Base-by-base conservation (phyloP, 2,797 vertebrate species). In the Adrianichthys oophorus region DNA sequence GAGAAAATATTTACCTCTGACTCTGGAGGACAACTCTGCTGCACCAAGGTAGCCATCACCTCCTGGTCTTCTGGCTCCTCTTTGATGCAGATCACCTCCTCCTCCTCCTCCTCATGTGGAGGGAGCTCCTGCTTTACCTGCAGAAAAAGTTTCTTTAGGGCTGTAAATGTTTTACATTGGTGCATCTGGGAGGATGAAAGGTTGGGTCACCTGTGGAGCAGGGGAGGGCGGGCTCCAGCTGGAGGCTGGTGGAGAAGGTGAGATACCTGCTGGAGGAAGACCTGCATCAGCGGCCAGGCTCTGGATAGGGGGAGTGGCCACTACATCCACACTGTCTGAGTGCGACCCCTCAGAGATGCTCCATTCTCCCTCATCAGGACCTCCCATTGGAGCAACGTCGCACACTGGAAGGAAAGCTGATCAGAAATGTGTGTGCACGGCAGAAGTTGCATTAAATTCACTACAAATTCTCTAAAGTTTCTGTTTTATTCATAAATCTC, bases 71-170 rank as follows among this genome's bases (percentile, higher is more conserved):
- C 83, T 0, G 82, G 88, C 59, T 93, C 91, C 72, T 90, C 88
- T 46, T 92, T 93, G 59, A 93, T 90, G 47, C 85, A 89, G 53
- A 92, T 78, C 40, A 91, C 81, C 18, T 89, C 87, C 23, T 89
- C 82, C 41, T 88, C 78, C 0, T 79, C 72, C 49, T 85, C 44
- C 8, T 54, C 55, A 43, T 5, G 21, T 19, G 49, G 54, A 59
- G 15, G 62, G 12, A 14, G 52, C 49, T 64, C 70, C 50, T 71
- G 69, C 66, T 79, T 90, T 65, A 85, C 73, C 72, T 86, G 56
- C 24, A 61, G 46, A 55, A 15, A 24, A 55, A 4, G 21, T 47
- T 15, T 19, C 19, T 47, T 46, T 47, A 21, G 24, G 48, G 26
- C n/a, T 26, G 54, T 4, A 50, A 41, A 6, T 41, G 4, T 23